Evolutionary conservation across 2,113 vertebrate species (phyloP).

Genomic region (Strigops habroptila): DNA sequence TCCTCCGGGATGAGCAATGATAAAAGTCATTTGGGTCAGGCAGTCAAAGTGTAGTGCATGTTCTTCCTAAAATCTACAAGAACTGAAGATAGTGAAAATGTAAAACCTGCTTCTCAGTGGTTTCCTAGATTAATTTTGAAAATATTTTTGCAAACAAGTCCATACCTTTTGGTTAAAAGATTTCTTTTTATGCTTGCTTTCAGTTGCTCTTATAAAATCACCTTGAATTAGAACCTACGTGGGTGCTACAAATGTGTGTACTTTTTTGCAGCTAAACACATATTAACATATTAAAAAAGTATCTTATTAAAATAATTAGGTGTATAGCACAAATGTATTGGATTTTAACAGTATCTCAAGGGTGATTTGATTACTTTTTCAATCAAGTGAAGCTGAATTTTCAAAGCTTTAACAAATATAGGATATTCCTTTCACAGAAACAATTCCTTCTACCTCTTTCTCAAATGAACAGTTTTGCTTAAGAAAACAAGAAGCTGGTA

Average conservation of each 20-base stretch:
- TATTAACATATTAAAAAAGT: not conserved
- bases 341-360: not conserved
- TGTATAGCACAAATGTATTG: not conserved
- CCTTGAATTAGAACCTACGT: not conserved
- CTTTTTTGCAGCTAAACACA: not conserved
- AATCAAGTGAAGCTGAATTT: not conserved
- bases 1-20: not conserved
- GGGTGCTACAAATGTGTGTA: not conserved
- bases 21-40: not conserved
- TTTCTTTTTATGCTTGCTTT: not conserved
- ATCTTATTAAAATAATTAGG: not conserved
- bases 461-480: not conserved
- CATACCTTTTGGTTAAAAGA: not conserved
- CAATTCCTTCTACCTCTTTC: not conserved
- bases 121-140: not conserved
- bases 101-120: not conserved
- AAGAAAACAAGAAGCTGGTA: not conserved
- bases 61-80: not conserved
- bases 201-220: not conserved
- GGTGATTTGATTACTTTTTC: not conserved
- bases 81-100: not conserved
- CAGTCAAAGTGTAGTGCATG: fast-evolving
- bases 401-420: not conserved
- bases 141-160: not conserved
- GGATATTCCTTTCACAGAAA: not conserved